Evolutionary conservation across 2,888 invertebrate genomes (phyloP), one percentile per base, ranked within the genome.

Genomic region (Andrena bucephala): DNA sequence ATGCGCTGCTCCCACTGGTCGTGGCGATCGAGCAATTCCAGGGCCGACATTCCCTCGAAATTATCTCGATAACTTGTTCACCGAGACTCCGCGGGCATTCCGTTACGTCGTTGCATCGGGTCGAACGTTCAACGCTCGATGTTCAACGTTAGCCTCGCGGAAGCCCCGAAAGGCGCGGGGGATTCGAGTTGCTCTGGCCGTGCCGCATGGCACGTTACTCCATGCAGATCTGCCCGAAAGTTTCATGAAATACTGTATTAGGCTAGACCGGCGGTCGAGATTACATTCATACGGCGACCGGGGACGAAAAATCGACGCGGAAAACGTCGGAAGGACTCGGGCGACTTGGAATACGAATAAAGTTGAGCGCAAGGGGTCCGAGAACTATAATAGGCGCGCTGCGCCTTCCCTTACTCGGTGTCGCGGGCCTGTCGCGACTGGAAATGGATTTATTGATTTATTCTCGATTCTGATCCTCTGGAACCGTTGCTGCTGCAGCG

Each of bases 361-460:
- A 50, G 27, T 57, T 31, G 31, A 65, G 69, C 3, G 66, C 3
- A 60, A 7, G 33, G 31, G 33, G 50, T 42, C 59, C 13, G 0
- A 33, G 50, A 5, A 59, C 27, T 48, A 65, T 62, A 67, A 72
- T 63, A 62, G 77, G 60, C 10, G 13, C 29, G 68, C 65, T 24
- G 36, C 57, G 68, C n/a, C 52, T 69, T 74, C 78, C 42, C 73
- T 66, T 81, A 74, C 57, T 60, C 81, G 66, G 62, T 59, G 69
- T 59, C 50, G 20, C 27, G 20, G 42, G 36, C 50, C 16, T 52
- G 31, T 52, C 20, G 62, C 20, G 24, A 33, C 13, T 59, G 8
- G 29, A 75, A 20, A 63, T 16, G 62, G 67, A 59, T 52, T 65
- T 65, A n/a, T 60, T 2, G 52, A 70, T 76, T 36, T 27, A 13